phyloP scores from a whole-genome alignment of 2,113 vertebrate genomes.

The Anhinga anhinga region DNA sequence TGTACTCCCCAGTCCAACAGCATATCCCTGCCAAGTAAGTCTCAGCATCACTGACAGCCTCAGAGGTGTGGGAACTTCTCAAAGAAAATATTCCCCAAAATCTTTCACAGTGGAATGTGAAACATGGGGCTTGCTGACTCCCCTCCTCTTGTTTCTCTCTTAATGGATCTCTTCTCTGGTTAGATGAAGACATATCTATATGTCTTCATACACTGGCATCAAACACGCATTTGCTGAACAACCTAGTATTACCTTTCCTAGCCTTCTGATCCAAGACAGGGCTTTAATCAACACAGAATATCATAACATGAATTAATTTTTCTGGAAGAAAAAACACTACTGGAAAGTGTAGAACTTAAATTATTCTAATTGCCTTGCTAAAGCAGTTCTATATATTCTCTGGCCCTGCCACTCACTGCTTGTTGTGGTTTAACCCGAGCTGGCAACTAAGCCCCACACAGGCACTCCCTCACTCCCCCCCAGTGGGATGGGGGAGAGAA shows the following conservation, averaged over 20 bases:
- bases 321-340: neutral
- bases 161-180: neutral
- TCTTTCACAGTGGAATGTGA: neutral
- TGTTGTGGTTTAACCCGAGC: neutral
- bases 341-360: neutral
- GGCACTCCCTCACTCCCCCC: too few species aligned
- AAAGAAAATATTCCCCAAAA: neutral
- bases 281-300: neutral
- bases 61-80: neutral
- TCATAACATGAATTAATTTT: neutral
- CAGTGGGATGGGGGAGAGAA: too few species aligned
- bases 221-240: neutral
- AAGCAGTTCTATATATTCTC: neutral
- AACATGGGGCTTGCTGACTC: neutral
- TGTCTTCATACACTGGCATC: neutral
- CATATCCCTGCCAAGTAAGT: neutral
- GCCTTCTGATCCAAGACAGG: neutral
- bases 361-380: neutral
- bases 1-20: neutral
- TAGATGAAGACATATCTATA: neutral
- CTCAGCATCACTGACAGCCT: neutral
- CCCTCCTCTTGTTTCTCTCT: neutral
- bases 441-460: too few species aligned
- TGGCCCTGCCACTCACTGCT: neutral
- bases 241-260: neutral